A percentile compares a stretch with the other conserved stretches of the same genome.
Conservation (phyloP, 2,113 vertebrate genomes). For the Rousettus leschenaultii region DNA sequence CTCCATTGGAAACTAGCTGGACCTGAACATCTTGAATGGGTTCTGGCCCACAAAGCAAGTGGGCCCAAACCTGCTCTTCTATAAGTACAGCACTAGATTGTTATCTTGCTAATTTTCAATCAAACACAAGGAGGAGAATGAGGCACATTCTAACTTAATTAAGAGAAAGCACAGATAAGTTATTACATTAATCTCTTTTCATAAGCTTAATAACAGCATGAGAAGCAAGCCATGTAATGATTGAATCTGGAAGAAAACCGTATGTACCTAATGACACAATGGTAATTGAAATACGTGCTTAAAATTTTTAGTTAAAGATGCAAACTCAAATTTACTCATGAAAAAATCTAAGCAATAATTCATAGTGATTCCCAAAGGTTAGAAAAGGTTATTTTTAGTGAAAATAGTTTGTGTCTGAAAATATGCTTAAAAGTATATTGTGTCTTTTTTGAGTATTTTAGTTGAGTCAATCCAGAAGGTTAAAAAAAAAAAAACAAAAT, state of each 20-base stretch:
- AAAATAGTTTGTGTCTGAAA: background rate
- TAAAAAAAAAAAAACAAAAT: background rate
- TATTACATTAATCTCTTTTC: slow-evolving; percentile 36
- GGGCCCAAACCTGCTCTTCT: background rate
- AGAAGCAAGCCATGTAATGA: background rate
- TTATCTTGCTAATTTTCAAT: slow-evolving; percentile 18
- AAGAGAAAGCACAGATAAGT: background rate
- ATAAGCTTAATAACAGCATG: slow-evolving; percentile 5
- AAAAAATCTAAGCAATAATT: background rate
- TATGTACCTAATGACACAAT: background rate
- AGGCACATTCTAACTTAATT: slow-evolving; percentile 34
- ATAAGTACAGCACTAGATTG: background rate
- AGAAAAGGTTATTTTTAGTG: background rate
- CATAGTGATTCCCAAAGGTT: background rate
- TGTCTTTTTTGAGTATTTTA: background rate
- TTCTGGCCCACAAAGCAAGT: background rate
- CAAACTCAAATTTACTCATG: background rate
- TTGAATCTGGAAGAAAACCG: background rate
- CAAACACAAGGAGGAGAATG: background rate
- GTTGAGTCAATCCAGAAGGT: background rate
- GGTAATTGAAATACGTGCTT: background rate
- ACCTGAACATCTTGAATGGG: background rate
- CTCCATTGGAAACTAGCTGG: background rate
- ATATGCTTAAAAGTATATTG: background rate
- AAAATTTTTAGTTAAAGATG: background rate